A percentile compares a stretch with the other conserved stretches of the same genome.
Evolutionary conservation across 1,140 invertebrate species (phyloP).

Genomic region (Macrobrachium nipponense): DNA sequence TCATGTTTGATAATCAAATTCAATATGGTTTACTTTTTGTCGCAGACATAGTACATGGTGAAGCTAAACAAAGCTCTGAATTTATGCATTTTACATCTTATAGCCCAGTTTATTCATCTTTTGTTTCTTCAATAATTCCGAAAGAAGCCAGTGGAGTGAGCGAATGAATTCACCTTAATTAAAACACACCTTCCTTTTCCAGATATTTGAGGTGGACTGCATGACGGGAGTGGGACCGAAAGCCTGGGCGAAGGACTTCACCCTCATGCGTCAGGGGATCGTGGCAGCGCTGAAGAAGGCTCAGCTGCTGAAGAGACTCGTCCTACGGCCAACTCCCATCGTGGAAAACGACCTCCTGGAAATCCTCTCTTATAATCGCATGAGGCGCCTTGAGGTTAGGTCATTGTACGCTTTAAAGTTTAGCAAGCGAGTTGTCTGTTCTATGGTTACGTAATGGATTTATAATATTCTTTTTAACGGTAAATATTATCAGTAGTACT

Average conservation of each 20-base stretch:
- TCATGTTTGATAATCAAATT: neutral
- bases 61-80: no score
- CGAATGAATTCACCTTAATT: no score
- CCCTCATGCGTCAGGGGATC: slow-evolving; percentile 50
- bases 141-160: no score
- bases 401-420: neutral
- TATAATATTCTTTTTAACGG: no score
- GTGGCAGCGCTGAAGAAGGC: slow-evolving; percentile 48
- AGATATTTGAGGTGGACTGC: slow-evolving; percentile 62
- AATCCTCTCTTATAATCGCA: slow-evolving; percentile 47
- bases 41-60: no score
- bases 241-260: slow-evolving; percentile 63
- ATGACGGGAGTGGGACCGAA: slow-evolving; percentile 63
- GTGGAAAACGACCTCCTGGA: slow-evolving; percentile 57
- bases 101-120: no score
- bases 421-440: neutral
- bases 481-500: no score
- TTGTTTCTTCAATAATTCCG: no score
- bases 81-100: no score
- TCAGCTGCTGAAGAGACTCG: slow-evolving; percentile 33
- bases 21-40: no score
- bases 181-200: neutral
- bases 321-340: slow-evolving; percentile 57
- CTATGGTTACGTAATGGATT: neutral
- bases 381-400: slow-evolving; percentile 52